These are phyloP conservation scores for Malacoctenus gilli DNA, from an alignment of 2,797 vertebrate species.

Conservation along the genomic window DNA sequence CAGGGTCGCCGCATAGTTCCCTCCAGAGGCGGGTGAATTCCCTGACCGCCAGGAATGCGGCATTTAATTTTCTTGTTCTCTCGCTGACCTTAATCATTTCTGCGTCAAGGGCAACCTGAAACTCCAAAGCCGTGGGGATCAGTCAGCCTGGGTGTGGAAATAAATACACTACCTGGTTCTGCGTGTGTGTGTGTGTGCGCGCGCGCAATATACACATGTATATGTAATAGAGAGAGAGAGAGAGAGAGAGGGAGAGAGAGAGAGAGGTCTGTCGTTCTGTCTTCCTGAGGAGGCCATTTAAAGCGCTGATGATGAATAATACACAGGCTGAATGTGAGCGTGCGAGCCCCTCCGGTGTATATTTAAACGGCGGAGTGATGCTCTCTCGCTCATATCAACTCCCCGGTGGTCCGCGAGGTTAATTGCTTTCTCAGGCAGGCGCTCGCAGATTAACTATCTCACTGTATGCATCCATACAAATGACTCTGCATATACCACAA, in stretches of 20 bases:
- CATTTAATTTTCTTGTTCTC: constrained; percentile 57
- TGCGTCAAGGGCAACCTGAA: constrained; percentile 47
- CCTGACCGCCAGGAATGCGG: constrained; percentile 57
- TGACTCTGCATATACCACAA: constrained; percentile 54
- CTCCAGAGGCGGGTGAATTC: constrained; percentile 43
- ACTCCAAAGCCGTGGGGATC: constrained; percentile 39
- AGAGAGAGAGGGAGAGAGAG: constrained; percentile 30
- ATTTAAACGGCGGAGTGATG: constrained; percentile 62
- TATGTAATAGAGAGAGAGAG: constrained; percentile 33
- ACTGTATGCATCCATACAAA: constrained; percentile 71
- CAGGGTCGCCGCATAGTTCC: constrained; percentile 38
- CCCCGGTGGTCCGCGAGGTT: constrained; percentile 64
- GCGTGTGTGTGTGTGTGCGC: constrained; percentile 9
- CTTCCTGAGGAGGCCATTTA: constrained; percentile 52
- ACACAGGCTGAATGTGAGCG: constrained; percentile 39
- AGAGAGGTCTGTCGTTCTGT: constrained; percentile 48
- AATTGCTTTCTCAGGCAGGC: constrained; percentile 73
- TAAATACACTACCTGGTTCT: constrained; percentile 41
- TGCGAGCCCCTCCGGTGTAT: constrained; percentile 58
- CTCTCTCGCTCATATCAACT: constrained; percentile 60
- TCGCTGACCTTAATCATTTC: constrained; percentile 59
- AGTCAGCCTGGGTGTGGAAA: constrained; percentile 38
- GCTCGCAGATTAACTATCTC: constrained; percentile 68
- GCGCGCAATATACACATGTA: constrained; percentile 8
- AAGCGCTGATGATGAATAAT: constrained; percentile 68